Conservation (phyloP, 1,140 invertebrate species). For the Thereuonema tuberculata region DNA sequence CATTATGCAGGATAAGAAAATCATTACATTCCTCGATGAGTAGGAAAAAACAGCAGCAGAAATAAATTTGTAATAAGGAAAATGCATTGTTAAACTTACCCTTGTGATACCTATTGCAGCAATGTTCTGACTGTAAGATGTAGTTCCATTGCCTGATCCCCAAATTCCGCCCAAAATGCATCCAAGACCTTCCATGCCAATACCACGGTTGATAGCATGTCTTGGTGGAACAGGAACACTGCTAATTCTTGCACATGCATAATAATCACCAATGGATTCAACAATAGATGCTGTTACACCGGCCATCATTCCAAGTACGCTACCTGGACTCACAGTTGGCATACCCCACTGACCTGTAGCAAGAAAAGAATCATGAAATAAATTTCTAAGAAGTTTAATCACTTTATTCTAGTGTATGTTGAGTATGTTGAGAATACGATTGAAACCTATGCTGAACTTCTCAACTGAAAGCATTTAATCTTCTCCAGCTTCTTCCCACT, state of each 20-base stretch:
- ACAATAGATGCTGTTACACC: slow-evolving; percentile 30
- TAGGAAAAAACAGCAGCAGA: too few species aligned
- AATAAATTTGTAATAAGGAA: too few species aligned
- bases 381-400: slow-evolving; percentile 12
- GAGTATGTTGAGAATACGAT: neutral
- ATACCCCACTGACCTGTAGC: slow-evolving; percentile 32
- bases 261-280: slow-evolving; percentile 35
- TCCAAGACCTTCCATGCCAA: slow-evolving; percentile 32
- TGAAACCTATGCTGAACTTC: neutral
- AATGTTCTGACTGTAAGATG: slow-evolving; percentile 28
- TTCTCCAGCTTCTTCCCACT: too few species aligned
- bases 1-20: too few species aligned
- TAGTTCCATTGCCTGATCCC: slow-evolving; percentile 4
- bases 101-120: slow-evolving; percentile 34
- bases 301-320: slow-evolving; percentile 27
- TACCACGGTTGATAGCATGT: slow-evolving; percentile 32
- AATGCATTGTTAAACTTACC: too few species aligned
- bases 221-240: slow-evolving; percentile 28
- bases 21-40: too few species aligned
- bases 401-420: neutral
- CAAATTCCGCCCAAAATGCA: slow-evolving; percentile 17
- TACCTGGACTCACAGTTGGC: slow-evolving; percentile 26
- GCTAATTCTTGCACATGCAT: slow-evolving; percentile 29
- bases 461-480: neutral
- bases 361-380: too few species aligned